Base-by-base conservation (phyloP, 2,113 vertebrate genomes). In the Podarcis raffonei region DNA sequence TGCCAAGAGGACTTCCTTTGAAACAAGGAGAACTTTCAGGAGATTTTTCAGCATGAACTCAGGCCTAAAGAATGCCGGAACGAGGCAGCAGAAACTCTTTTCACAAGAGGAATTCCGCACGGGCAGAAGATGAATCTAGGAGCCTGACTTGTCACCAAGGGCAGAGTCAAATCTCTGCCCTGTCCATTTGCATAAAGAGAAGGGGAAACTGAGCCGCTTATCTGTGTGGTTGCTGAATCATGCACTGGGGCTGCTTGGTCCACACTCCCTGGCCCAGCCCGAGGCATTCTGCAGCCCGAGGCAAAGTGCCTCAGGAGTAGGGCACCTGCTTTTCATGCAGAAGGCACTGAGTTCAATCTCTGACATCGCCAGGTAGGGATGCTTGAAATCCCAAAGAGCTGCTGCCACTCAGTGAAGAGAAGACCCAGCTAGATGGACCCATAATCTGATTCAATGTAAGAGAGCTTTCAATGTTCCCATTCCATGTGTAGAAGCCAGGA, bases 51-150 rank as follows among this genome's bases (percentile, higher is more conserved):
- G 81, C 65, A 37, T 88, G 87, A 83, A 37, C 72, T 88, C 72
- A 88, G 87, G 59, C 74, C 22, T 53, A 35, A 77, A 59, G 87
- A 88, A 83, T 88, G 81, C 37, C 32, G 16, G 53, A 77, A 83
- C 69, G 39, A 77, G 72, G 72, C 81, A 83, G 81, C 81, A 88
- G 83, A 83, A 88, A 83, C 59, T 76, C 81, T 88, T 77, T 88
- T 77, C 81, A 77, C 81, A 77, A 76, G 87, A 77, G 81, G 87
- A 88, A 57, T 88, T 88, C 80, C 84, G 4, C 37, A 72, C 76
- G 87, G 81, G 59, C 48, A 53, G 48, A 53, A 12, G 48, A 53
- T 53, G 48, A 53, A 53, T 53, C 48, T 62, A 9, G 32, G 53
- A 62, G 65, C 69, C 23, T 42, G 79, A 35, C 25, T 82, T 81